Evolutionary conservation across 2,113 vertebrate genomes (phyloP).

Genomic region (Microcebus lehilahytsara): DNA sequence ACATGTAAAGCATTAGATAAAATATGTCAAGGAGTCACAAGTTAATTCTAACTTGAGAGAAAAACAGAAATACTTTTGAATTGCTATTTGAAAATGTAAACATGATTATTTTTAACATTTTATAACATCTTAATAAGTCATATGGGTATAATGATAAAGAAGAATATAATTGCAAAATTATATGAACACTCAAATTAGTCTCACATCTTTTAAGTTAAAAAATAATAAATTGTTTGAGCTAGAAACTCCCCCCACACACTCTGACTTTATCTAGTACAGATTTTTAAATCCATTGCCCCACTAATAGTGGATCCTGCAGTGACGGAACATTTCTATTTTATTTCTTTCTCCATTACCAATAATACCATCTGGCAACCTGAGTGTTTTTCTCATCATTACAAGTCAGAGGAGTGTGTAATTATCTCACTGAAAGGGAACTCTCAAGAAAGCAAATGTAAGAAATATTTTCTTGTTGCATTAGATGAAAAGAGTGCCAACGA

Average conservation of each 20-base stretch:
- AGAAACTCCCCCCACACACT: not conserved
- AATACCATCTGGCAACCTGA: conserved; percentile 33
- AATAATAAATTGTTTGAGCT: not conserved
- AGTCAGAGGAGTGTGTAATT: conserved; percentile 10
- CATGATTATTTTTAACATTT: not conserved
- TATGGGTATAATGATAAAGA: not conserved
- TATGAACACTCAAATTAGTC: not conserved
- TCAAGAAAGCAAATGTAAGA: not conserved
- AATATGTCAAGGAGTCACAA: not conserved
- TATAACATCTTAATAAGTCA: not conserved
- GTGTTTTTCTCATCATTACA: not conserved
- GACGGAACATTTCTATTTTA: not conserved
- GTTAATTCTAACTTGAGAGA: not conserved
- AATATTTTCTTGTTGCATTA: not conserved
- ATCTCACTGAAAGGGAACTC: not conserved
- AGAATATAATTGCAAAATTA: not conserved
- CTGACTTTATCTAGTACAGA: not conserved
- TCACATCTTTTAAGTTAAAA: not conserved
- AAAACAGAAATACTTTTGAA: not conserved
- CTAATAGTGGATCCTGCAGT: not conserved
- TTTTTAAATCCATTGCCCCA: not conserved
- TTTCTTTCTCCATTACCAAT: not conserved
- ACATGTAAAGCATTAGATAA: not conserved
- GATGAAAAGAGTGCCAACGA: not conserved
- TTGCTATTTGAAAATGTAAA: not conserved